phyloP scores from a whole-genome alignment of 2,888 invertebrate species.

The Adelphocoris suturalis region DNA sequence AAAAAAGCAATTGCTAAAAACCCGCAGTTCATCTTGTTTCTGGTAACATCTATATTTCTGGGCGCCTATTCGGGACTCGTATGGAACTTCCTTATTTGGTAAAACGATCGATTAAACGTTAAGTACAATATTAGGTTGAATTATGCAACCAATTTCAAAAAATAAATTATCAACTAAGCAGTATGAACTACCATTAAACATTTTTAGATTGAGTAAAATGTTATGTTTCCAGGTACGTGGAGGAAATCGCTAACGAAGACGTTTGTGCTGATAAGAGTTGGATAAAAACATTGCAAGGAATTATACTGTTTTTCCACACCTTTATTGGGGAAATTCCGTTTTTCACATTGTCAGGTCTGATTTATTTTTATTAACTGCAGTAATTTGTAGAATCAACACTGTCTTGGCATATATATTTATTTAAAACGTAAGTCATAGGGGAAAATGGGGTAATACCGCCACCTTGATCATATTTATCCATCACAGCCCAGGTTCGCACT shows the following conservation, averaged over 20 bases:
- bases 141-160: too few species aligned
- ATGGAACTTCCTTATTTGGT: constrained; percentile 38
- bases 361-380: background rate
- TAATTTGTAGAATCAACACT: too few species aligned
- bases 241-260: constrained; percentile 14
- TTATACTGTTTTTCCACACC: constrained; percentile 18
- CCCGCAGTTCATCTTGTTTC: constrained; percentile 35
- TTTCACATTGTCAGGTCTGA: constrained; percentile 24
- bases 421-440: too few species aligned
- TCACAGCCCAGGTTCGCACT: too few species aligned
- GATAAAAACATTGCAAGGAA: constrained; percentile 36
- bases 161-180: too few species aligned
- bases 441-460: too few species aligned
- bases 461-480: too few species aligned
- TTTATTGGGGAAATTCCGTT: constrained; percentile 35
- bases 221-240: constrained; percentile 22
- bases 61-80: background rate
- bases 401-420: too few species aligned
- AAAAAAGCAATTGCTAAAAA: background rate
- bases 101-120: background rate
- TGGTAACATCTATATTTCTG: background rate
- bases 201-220: background rate
- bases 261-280: background rate
- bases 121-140: too few species aligned
- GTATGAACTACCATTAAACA: too few species aligned